Evolutionary conservation across 2,113 vertebrate genomes (phyloP), one percentile per base, ranked within the genome.

Genomic region (Phaethornis superciliosus): DNA sequence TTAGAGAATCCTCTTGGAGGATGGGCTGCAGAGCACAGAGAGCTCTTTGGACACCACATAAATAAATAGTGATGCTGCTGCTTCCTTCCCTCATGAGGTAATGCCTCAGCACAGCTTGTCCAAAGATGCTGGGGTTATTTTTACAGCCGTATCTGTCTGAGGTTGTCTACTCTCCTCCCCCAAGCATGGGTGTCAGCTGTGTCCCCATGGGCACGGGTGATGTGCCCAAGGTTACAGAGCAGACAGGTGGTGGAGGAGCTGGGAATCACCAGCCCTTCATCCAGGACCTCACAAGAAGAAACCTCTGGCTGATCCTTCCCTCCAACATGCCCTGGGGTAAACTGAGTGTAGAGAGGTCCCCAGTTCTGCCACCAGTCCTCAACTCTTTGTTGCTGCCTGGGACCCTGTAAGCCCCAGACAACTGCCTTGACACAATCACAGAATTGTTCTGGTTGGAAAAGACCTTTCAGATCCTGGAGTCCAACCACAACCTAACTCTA

Each of bases 321-420:
- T 32, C n/a, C 3, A 2, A 16, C n/a, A 5, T 2, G 0, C 7
- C 0, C 0, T 0, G 49, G 35, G 19, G 32, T 18, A 63, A 60
- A 27, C 9, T 2, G 32, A 26, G 6, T 12, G 56, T 6, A n/a
- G 37, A n/a, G 37, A 51, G 0, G 20, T 32, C 28, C 63, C 47
- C 69, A 42, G 8, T 10, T 18, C 22, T 49, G 22, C 46, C 46
- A 47, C 46, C 46, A 47, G 20, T 8, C 28, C 62, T 42, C 68
- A 40, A 8, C 5, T 46, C 24, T 10, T 18, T 1, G 0, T 16
- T 1, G 26, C 32, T 23, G 14, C 32, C 7, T 35, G 11, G 63
- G 28, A 15, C 17, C 20, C n/a, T 37, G 16, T 0, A 1, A 28
- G 19, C 6, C 10, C 0, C 2, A 63, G 80, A 23, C 0, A 1